phyloP scores from a whole-genome alignment of 2,888 invertebrate species.

The Macropis europaea region DNA sequence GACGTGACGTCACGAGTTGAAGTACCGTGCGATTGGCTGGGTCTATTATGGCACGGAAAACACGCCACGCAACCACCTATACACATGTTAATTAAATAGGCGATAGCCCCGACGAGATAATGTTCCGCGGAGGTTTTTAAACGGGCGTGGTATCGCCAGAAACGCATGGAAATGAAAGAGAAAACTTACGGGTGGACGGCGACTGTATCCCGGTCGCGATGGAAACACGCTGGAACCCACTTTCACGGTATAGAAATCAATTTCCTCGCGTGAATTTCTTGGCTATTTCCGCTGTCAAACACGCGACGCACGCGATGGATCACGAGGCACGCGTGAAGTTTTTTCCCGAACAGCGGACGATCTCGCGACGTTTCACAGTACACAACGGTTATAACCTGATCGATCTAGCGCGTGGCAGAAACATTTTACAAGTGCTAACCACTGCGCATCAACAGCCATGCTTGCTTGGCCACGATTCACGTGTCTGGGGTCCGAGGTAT shows the following conservation, averaged over 20 bases:
- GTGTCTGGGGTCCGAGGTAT: conserved; percentile 78
- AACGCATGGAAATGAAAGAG: conserved; percentile 35
- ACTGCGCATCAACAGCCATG: conserved; percentile 80
- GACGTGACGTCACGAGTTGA: conserved; percentile 74
- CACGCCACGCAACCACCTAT: conserved; percentile 79
- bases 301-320: conserved; percentile 33
- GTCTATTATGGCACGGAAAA: conserved; percentile 78
- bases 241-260: conserved; percentile 60
- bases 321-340: conserved; percentile 43
- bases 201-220: conserved; percentile 56
- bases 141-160: conserved; percentile 64
- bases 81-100: conserved; percentile 77
- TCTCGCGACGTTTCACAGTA: conserved; percentile 63
- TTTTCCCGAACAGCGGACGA: conserved; percentile 35
- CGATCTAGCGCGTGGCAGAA: conserved; percentile 79
- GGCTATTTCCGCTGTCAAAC: conserved; percentile 40
- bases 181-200: conserved; percentile 54
- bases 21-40: conserved; percentile 74
- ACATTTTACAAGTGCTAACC: conserved; percentile 78
- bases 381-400: conserved; percentile 75
- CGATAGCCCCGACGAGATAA: conserved; percentile 67
- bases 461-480: conserved; percentile 80
- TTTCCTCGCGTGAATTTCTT: conserved; percentile 47
- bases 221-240: conserved; percentile 61
- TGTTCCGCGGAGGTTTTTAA: conserved; percentile 53